Evolutionary conservation across 2,113 vertebrate species (phyloP).

Genomic region (Cheilinus undulatus): DNA sequence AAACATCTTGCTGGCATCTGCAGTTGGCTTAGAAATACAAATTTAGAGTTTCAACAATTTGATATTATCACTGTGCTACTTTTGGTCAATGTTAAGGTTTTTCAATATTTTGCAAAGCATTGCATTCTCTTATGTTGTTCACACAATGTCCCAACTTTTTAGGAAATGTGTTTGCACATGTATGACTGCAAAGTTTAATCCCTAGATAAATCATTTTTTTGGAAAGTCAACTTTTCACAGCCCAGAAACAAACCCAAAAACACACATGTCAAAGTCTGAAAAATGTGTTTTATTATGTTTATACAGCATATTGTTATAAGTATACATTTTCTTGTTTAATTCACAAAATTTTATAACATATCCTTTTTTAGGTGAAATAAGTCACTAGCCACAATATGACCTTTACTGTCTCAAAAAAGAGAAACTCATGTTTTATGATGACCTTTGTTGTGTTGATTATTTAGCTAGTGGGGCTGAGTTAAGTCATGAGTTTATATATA

Average conservation of each 20-base stretch:
- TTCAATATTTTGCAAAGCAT: too few relatives aligned
- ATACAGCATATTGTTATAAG: constrained; percentile 85
- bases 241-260: not conserved
- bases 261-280: constrained; percentile 78
- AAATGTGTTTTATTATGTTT: constrained; percentile 83
- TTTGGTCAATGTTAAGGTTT: too few relatives aligned
- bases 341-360: constrained; percentile 79
- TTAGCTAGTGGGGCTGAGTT: constrained; percentile 29
- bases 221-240: not conserved
- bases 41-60: too few relatives aligned
- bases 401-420: constrained; percentile 50
- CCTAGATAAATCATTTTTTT: too few relatives aligned
- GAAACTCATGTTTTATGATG: constrained; percentile 40
- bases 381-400: constrained; percentile 72
- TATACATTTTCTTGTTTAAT: constrained; percentile 78
- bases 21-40: too few relatives aligned
- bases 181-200: too few relatives aligned
- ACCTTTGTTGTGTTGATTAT: constrained; percentile 31
- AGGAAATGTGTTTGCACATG: too few relatives aligned
- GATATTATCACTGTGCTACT: too few relatives aligned
- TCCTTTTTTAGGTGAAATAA: constrained; percentile 74
- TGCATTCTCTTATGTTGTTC: too few relatives aligned
- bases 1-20: too few relatives aligned
- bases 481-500: constrained; percentile 38
- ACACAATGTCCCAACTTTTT: too few relatives aligned